Percentiles rank a stretch among this genome's conserved stretches.
These are phyloP conservation scores for Aptenodytes patagonicus DNA, from an alignment of 2,113 vertebrate species.

Conservation along the genomic window DNA sequence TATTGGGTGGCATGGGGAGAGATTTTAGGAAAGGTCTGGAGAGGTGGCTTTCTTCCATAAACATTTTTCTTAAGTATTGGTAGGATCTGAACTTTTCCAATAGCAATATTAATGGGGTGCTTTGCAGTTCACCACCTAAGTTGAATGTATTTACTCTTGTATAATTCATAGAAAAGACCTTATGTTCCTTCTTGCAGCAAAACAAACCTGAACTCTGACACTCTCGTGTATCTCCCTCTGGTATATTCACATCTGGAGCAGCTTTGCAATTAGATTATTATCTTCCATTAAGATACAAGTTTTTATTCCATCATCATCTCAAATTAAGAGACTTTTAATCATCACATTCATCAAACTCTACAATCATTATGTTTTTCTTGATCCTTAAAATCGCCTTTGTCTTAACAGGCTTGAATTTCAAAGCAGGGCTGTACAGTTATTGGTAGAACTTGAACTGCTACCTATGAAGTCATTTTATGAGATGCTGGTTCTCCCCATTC, in stretches of 20 bases:
- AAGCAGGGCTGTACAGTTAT: background rate
- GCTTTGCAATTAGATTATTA: background rate
- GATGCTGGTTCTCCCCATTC: background rate
- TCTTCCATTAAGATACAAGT: background rate
- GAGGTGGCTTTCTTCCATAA: background rate
- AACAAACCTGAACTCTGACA: background rate
- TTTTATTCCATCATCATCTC: background rate
- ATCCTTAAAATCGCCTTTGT: slow-evolving; percentile 39
- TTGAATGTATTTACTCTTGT: background rate
- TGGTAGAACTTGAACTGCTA: background rate
- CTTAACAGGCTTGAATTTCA: slow-evolving; percentile 5
- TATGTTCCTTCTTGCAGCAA: background rate
- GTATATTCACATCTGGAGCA: background rate
- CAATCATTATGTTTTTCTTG: background rate
- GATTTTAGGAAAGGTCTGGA: background rate
- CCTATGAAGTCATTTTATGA: background rate
- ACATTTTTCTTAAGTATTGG: background rate
- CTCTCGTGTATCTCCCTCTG: background rate
- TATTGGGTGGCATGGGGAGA: background rate
- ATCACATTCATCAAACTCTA: background rate
- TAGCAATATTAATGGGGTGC: background rate
- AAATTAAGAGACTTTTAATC: slow-evolving; percentile 21
- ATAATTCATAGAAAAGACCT: background rate
- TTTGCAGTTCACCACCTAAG: background rate
- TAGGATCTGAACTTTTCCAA: background rate